Percentiles rank a stretch among this genome's conserved stretches.
These are phyloP conservation scores for Cochlearius cochlearius DNA, from an alignment of 2,113 vertebrate genomes.

Conservation along the genomic window DNA sequence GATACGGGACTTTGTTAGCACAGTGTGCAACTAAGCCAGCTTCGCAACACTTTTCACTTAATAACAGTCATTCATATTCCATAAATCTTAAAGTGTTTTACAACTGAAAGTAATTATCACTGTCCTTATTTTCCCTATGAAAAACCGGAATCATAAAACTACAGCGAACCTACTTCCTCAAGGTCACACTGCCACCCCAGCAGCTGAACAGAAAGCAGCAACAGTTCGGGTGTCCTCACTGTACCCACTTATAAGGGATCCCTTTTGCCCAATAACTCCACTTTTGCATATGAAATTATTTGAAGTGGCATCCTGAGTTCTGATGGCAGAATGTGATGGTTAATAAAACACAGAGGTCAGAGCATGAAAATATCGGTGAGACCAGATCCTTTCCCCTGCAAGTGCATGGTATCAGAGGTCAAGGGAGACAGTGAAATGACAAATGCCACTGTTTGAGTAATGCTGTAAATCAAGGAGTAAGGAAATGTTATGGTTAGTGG, in stretches of 20 bases:
- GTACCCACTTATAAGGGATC: background rate
- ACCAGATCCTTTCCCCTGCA: background rate
- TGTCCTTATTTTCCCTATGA: slow-evolving; percentile 6
- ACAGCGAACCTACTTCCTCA: background rate
- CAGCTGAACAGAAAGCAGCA: background rate
- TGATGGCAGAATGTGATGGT: background rate
- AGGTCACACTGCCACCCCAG: background rate
- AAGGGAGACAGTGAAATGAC: slow-evolving; percentile 4
- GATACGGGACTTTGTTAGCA: background rate
- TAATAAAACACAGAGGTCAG: background rate
- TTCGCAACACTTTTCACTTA: slow-evolving; percentile 35
- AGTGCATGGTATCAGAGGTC: slow-evolving; percentile 4
- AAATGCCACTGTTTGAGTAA: background rate
- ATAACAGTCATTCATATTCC: background rate
- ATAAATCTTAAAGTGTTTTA: slow-evolving; percentile 28
- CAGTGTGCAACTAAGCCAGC: background rate
- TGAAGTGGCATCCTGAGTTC: background rate
- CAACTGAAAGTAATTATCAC: slow-evolving; percentile 30
- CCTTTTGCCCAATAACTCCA: background rate
- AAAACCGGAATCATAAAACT: background rate
- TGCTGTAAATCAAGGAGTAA: background rate
- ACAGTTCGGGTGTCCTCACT: background rate
- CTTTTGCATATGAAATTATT: background rate
- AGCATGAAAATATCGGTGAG: background rate
- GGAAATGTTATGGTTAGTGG: background rate